Conservation (phyloP, 2,113 vertebrate species). For the Carettochelys insculpta region DNA sequence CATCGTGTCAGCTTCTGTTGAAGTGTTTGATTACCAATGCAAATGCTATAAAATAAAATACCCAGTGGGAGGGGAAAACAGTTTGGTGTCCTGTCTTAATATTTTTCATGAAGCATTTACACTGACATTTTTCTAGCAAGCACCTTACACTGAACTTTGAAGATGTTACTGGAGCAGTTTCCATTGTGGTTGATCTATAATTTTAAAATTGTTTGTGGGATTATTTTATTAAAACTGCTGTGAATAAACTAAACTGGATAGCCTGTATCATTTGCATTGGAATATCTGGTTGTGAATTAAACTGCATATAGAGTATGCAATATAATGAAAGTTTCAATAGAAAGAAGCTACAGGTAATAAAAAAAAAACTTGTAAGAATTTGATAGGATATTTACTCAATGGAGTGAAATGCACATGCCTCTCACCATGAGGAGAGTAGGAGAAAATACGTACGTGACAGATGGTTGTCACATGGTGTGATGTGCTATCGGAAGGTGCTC, state of each 20-base stretch:
- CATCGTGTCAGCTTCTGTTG: conserved; percentile 75
- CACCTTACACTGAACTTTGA: background rate
- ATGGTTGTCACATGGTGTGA: background rate
- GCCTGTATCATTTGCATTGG: background rate
- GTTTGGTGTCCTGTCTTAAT: conserved; percentile 72
- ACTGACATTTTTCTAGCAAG: background rate
- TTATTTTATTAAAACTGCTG: background rate
- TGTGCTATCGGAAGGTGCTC: background rate
- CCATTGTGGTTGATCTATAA: background rate
- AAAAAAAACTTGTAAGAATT: background rate
- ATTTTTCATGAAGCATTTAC: conserved; percentile 39
- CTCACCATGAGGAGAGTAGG: background rate
- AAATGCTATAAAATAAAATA: conserved; percentile 80
- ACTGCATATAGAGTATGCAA: background rate
- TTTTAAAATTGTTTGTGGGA: background rate
- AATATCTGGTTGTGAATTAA: conserved; percentile 2
- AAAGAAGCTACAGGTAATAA: background rate
- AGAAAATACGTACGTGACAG: background rate
- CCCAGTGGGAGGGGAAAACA: conserved; percentile 70
- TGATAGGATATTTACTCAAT: background rate
- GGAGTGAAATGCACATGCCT: background rate
- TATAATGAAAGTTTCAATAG: background rate
- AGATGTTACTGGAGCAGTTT: background rate
- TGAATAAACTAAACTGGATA: conserved; percentile 10
- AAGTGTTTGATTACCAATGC: conserved; percentile 80